Evolutionary conservation across 1,140 invertebrate genomes (phyloP), one percentile per base, ranked within the genome.

Genomic region (Pantala flavescens): DNA sequence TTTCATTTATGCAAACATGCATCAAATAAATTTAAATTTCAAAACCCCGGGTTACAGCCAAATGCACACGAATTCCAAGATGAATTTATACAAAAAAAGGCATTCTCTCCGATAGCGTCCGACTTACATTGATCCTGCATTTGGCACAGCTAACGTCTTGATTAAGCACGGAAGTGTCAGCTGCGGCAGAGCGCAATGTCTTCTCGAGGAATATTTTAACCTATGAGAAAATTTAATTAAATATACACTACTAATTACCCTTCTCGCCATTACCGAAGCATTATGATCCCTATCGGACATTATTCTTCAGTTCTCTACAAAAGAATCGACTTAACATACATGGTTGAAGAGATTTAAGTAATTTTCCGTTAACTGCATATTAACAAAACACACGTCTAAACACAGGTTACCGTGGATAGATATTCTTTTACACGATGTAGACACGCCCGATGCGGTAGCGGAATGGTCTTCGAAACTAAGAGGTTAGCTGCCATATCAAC

Each of bases 111-210:
- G 16, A 63, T 21, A 63, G 49, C 49, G 49, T 63, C 49, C 49
- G 49, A 63, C 49, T 63, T 63, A 63, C 49, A 63, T 63, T 63
- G 49, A 63, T 63, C 49, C 49, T 63, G 49, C 49, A 63, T 63
- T 63, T 63, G 49, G 49, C 49, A 63, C 49, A 63, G 49, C 49
- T 63, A 63, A 63, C 3, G 49, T 63, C 49, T 63, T 16, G 49
- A 19, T 63, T 19, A 63, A 7, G 16, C 49, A 63, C 49, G 14
- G 49, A 63, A 63, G 49, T 63, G 49, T 63, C 49, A 63, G 49
- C 49, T 63, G 49, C 49, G 49, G 49, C 49, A 63, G 49, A 63
- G n/a, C 49, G 49, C 49, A 19, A 63, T 63, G 49, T 63, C 49
- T 63, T 63, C 49, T 63, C 49, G 49, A 63, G 49, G 49, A 63